Percentiles rank a stretch among this genome's conserved stretches.
These are phyloP conservation scores for Turritopsis rubra DNA, from an alignment of 30 jellyfish, hydroid and myxozoan species.

Conservation along the genomic window DNA sequence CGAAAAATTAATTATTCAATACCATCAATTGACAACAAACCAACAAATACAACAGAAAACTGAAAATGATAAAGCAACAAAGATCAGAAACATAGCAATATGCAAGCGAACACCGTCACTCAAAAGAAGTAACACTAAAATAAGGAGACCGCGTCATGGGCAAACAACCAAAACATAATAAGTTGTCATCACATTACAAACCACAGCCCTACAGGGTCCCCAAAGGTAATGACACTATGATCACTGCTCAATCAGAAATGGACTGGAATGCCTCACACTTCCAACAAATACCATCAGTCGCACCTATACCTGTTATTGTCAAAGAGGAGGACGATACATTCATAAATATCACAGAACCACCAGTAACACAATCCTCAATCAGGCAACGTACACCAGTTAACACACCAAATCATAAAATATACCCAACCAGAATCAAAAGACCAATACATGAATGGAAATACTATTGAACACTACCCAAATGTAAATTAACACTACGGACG, in stretches of 20 bases:
- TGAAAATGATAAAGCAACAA: background rate
- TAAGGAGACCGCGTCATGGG: no score
- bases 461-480: no score
- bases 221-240: background rate
- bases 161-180: no score
- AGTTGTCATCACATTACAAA: background rate
- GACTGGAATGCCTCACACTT: conserved; percentile 5
- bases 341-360: background rate
- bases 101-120: no score
- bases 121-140: no score
- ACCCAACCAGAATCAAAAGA: background rate
- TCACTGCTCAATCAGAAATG: conserved; percentile 1
- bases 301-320: conserved; percentile 10
- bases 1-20: background rate
- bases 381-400: background rate
- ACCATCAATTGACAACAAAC: background rate
- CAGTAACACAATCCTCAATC: background rate
- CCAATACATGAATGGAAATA: conserved; percentile 2
- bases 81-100: no score
- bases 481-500: no score
- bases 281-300: background rate
- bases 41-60: background rate
- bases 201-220: conserved; percentile 7
- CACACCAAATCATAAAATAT: background rate
- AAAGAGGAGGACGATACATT: background rate